Evolutionary conservation across 2,797 vertebrate genomes (phyloP).

Genomic region (Nasua narica): DNA sequence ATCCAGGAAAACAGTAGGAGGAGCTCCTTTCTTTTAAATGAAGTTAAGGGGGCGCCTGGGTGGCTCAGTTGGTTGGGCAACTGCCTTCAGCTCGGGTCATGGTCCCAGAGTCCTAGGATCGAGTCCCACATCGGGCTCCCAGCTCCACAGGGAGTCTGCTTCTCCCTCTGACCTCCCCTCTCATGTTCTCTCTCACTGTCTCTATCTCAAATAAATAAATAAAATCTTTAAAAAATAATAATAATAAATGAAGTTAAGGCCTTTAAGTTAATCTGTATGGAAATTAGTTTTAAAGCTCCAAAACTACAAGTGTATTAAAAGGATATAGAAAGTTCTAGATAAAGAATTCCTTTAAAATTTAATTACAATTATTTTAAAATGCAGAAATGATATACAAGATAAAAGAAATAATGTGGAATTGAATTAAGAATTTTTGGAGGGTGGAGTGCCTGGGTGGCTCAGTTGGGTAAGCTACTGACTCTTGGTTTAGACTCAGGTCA

Average conservation of each 20-base stretch:
- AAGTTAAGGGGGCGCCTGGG: no score
- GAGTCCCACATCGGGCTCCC: no score
- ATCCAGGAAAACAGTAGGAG: neutral
- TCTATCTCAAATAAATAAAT: no score
- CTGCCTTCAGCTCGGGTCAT: no score
- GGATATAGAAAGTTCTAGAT: neutral
- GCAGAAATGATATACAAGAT: neutral
- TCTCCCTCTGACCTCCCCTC: no score
- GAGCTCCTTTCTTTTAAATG: conserved; percentile 23
- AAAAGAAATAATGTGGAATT: neutral
- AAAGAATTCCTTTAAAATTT: neutral
- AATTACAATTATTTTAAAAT: neutral
- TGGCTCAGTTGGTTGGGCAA: no score
- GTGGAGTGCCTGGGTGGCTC: neutral
- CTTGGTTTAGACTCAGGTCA: neutral
- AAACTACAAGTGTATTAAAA: neutral
- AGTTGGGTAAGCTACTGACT: neutral
- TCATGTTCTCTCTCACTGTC: no score
- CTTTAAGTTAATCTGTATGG: neutral
- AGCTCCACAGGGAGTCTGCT: no score
- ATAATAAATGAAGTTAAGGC: neutral
- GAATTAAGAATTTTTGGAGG: conserved; percentile 1
- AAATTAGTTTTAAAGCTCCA: neutral
- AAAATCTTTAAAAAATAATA: no score
- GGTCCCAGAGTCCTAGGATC: no score